phyloP scores from a whole-genome alignment of 1,140 invertebrate species.

The Batillaria attramentaria region DNA sequence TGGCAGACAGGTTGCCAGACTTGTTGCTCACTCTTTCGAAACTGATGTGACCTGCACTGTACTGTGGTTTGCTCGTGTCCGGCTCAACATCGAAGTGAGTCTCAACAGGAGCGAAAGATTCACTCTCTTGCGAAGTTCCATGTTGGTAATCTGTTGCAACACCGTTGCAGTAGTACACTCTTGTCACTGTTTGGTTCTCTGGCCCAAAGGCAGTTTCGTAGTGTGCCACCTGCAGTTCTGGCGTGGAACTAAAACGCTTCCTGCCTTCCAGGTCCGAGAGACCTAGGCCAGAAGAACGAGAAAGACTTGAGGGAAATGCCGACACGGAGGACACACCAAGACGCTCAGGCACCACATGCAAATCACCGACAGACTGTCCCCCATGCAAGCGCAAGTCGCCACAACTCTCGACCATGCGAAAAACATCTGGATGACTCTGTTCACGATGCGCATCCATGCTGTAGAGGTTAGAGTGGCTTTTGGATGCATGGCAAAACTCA shows the following conservation, averaged over 20 bases:
- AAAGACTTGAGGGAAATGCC: background rate
- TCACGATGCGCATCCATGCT: background rate
- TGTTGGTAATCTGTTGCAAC: slow-evolving; percentile 59
- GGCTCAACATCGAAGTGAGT: slow-evolving; percentile 57
- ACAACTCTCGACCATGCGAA: slow-evolving; percentile 1
- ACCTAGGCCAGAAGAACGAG: slow-evolving; percentile 16
- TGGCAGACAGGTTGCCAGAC: background rate
- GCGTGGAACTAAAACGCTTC: slow-evolving; percentile 38
- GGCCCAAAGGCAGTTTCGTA: slow-evolving; percentile 68
- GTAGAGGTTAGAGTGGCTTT: no score
- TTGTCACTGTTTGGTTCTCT: slow-evolving; percentile 63
- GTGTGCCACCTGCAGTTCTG: slow-evolving; percentile 50
- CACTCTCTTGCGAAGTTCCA: slow-evolving; percentile 35
- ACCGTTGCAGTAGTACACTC: slow-evolving; percentile 60
- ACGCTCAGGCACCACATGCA: background rate
- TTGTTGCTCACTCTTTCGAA: slow-evolving; percentile 36
- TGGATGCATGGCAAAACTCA: no score
- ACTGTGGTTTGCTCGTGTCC: background rate
- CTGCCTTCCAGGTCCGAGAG: slow-evolving; percentile 13
- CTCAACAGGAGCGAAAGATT: slow-evolving; percentile 46
- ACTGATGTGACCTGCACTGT: slow-evolving; percentile 31
- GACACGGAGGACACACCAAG: background rate
- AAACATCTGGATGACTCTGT: slow-evolving; percentile 1
- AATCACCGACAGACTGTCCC: background rate
- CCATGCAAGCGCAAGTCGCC: slow-evolving; percentile 18